A percentile compares a stretch with the other conserved stretches of the same genome.
Conservation (phyloP, 2,888 invertebrate genomes). For the Salpingus planirostris region DNA sequence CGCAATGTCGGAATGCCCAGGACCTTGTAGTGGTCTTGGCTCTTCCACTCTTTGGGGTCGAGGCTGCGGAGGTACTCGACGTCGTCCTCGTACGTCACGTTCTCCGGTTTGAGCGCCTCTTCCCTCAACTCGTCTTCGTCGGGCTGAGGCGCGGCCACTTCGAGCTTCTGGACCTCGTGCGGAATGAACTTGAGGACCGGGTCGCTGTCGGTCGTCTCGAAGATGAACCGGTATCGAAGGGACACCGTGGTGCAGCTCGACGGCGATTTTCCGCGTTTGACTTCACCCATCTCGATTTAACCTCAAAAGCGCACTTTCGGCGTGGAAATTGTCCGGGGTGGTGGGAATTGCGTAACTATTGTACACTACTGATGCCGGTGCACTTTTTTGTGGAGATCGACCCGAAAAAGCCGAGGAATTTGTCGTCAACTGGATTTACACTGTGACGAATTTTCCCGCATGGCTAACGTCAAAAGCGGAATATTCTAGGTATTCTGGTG, state of each 20-base stretch:
- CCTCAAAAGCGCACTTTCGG: too few species aligned
- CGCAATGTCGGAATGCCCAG: constrained; percentile 79
- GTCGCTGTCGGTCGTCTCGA: constrained; percentile 27
- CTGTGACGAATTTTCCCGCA: constrained; percentile 28
- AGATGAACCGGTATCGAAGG: constrained; percentile 36
- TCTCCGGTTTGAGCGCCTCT: constrained; percentile 30
- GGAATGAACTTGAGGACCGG: constrained; percentile 29
- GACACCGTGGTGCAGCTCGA: constrained; percentile 35
- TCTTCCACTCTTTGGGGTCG: constrained; percentile 95
- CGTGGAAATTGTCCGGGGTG: too few species aligned
- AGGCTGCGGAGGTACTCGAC: constrained; percentile 75
- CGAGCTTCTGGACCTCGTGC: constrained; percentile 32
- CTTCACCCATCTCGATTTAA: constrained; percentile 33
- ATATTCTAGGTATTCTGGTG: too few species aligned
- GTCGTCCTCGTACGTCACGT: constrained; percentile 58
- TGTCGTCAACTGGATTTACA: too few species aligned
- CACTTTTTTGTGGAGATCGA: too few species aligned
- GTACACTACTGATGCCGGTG: too few species aligned
- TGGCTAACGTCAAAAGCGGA: constrained; percentile 23
- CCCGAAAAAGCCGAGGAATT: too few species aligned
- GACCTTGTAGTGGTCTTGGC: constrained; percentile 96
- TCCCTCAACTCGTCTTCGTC: constrained; percentile 22
- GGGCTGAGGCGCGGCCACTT: constrained; percentile 25
- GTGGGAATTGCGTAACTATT: too few species aligned
- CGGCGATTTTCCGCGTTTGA: too few species aligned